Evolutionary conservation across 2,888 invertebrate species (phyloP).

Genomic region (Oxycera nigricornis): DNA sequence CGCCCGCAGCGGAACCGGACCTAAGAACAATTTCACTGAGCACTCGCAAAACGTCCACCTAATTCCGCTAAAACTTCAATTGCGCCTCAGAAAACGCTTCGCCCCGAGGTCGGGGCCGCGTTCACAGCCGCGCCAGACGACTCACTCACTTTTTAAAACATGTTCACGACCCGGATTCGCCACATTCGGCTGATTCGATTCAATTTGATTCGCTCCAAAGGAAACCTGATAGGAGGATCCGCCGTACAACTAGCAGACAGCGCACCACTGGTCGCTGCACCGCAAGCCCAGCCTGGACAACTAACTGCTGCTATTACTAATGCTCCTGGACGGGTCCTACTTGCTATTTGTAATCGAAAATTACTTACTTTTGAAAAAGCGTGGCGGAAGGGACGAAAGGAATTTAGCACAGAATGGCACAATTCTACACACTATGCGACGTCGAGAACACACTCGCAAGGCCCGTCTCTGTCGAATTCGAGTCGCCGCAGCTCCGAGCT

Average conservation of each 20-base stretch:
- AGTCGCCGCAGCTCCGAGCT: conserved; percentile 20
- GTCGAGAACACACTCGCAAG: conserved; percentile 50
- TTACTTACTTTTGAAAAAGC: conserved; percentile 50
- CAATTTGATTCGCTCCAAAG: no score
- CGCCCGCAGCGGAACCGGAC: background rate
- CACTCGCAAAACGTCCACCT: conserved; percentile 4
- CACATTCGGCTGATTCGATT: background rate
- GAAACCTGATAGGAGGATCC: background rate
- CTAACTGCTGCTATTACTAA: background rate
- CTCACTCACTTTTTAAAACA: conserved; percentile 23
- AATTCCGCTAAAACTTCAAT: conserved; percentile 9
- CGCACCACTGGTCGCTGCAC: background rate
- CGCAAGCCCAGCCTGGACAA: background rate
- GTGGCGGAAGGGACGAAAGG: conserved; percentile 51
- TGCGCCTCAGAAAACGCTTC: conserved; percentile 5
- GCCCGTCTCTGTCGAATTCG: background rate
- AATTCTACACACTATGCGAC: conserved; percentile 52
- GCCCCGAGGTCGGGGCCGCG: conserved; percentile 5
- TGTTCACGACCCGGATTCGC: conserved; percentile 11
- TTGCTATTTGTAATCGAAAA: conserved; percentile 17
- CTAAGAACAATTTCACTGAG: conserved; percentile 4
- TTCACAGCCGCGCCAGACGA: background rate
- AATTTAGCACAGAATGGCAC: conserved; percentile 52
- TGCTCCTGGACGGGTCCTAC: background rate
- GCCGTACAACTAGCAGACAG: background rate